Conservation (phyloP, 2,888 invertebrate genomes). For the Sinentomon sp. region DNA sequence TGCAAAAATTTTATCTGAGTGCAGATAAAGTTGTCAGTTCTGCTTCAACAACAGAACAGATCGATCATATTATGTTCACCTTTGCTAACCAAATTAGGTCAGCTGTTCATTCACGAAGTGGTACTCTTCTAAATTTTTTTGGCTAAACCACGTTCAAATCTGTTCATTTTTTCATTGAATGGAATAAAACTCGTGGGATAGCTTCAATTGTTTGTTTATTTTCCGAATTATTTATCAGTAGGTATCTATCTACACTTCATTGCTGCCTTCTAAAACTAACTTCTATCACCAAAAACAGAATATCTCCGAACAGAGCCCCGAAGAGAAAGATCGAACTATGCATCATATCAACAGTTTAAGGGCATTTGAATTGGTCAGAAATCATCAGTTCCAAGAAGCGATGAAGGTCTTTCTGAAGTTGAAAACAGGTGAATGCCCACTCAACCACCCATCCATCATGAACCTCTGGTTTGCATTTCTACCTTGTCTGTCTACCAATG, state of each 20-base stretch:
- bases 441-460: too few relatives aligned
- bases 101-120: too few relatives aligned
- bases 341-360: slow-evolving; percentile 67
- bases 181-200: neutral
- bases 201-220: neutral
- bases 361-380: slow-evolving; percentile 71
- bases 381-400: slow-evolving; percentile 60
- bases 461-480: neutral
- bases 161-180: slow-evolving; percentile 1
- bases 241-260: neutral
- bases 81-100: too few relatives aligned
- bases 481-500: slow-evolving; percentile 1
- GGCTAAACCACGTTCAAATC: slow-evolving; percentile 1
- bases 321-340: slow-evolving; percentile 49
- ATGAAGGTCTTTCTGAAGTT: slow-evolving; percentile 73
- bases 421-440: slow-evolving; percentile 37
- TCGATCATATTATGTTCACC: too few relatives aligned
- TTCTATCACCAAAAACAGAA: slow-evolving; percentile 28
- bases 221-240: neutral
- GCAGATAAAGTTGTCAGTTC: too few relatives aligned
- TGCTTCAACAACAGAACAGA: too few relatives aligned
- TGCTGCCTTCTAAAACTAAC: slow-evolving; percentile 2
- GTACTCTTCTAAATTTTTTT: neutral
- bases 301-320: slow-evolving; percentile 47
- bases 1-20: too few relatives aligned